Base-by-base conservation (phyloP, 2,797 vertebrate genomes). In the Lindbergichthys nudifrons region DNA sequence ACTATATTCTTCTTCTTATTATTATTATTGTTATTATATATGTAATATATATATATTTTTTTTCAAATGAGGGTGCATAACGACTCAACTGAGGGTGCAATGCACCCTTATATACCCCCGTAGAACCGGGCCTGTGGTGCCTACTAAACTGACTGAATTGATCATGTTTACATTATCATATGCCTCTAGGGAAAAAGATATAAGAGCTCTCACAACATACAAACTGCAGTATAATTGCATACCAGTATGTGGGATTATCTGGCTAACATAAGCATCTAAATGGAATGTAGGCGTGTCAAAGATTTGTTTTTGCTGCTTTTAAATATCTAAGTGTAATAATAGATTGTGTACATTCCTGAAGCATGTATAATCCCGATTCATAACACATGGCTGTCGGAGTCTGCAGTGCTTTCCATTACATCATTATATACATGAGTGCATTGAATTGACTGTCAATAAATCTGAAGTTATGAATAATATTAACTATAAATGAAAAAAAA, bases 391-490 rank as follows among this genome's bases (percentile, higher is more conserved):
- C 23, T 16, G 57, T 13, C 10, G 4, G 56, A 69, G 68, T 32
- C 10, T 26, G 23, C 39, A n/a, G 45, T 26, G 12, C 10, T 51
- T 30, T 59, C 45, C 11, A 19, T 16, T 11, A 54, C 21, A 56
- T 53, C 3, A 65, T 57, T 65, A 43, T 61, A 61, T 51, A 58
- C 52, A 47, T 0, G 36, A 59, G 32, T 26, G 13, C 43, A 52
- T 45, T 48, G 45, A 51, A 58, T 32, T 57, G 62, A 50, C n/a
- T 21, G 60, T 76, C 26, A 2, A 72, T 69, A 68, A 65, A 62
- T 65, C 58, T 60, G 48, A 65, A 52, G 32, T 51, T 67, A 78
- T 70, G 62, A 70, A 73, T 81, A 69, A 59, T 42, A 69, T 69
- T 63, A 70, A 54, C 15, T 47, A 51, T 8, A 41, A 73, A 80